A percentile compares a stretch with the other conserved stretches of the same genome.
phyloP scores from a whole-genome alignment of 2,113 vertebrate genomes.

The Stigmatopora nigra region DNA sequence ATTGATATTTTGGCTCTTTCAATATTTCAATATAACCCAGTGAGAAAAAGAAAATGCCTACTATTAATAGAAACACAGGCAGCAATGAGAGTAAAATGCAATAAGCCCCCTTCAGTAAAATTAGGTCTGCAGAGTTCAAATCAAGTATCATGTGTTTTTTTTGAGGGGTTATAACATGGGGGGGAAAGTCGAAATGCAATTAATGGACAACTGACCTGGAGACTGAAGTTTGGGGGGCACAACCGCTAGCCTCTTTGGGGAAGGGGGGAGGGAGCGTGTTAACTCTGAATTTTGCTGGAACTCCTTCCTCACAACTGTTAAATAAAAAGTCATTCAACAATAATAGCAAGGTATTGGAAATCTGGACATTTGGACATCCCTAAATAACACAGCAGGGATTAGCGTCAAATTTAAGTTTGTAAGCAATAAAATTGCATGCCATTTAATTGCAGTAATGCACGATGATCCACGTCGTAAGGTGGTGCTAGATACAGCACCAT shows the following conservation, averaged over 20 bases:
- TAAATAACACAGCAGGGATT: no score
- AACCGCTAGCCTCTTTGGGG: conserved; percentile 77
- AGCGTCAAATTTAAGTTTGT: no score
- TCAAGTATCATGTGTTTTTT: background rate
- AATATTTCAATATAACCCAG: conserved; percentile 8
- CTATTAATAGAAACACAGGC: background rate
- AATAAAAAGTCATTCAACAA: conserved; percentile 13
- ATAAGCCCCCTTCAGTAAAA: background rate
- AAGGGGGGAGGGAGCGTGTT: conserved; percentile 75
- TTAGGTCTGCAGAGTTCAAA: background rate
- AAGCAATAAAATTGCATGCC: no score
- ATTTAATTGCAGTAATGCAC: no score
- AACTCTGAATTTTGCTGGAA: conserved; percentile 78
- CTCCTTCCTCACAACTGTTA: conserved; percentile 80
- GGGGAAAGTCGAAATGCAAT: background rate
- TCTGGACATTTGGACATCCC: no score
- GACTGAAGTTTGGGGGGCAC: conserved; percentile 79
- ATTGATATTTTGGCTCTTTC: background rate
- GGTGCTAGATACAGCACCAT: background rate
- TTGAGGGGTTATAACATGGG: background rate
- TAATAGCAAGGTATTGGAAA: background rate
- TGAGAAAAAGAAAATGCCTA: conserved; percentile 12
- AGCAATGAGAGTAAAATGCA: background rate
- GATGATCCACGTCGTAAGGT: no score
- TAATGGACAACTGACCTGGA: conserved; percentile 71